These are phyloP conservation scores for Varanus salvator DNA, from an alignment of 2,113 vertebrate species.

Conservation along the genomic window DNA sequence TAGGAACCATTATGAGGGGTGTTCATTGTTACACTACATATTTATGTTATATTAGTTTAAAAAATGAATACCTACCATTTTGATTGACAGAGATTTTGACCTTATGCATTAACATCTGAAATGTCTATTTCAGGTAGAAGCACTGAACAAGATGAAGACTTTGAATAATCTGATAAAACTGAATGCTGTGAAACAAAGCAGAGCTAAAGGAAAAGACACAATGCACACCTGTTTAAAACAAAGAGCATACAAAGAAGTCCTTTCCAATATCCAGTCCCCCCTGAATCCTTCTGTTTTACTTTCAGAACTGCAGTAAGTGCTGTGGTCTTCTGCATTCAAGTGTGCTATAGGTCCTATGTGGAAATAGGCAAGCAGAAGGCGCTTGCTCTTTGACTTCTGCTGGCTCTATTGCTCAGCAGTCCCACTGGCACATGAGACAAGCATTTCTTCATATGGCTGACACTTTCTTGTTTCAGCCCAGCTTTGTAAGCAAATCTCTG, in stretches of 20 bases:
- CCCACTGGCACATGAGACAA: neutral
- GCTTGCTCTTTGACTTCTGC: conserved; percentile 27
- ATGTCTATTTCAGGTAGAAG: conserved; percentile 88
- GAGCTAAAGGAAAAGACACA: conserved; percentile 91
- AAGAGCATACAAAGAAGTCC: conserved; percentile 91
- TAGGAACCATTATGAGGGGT: neutral
- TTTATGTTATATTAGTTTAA: neutral
- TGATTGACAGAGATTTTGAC: neutral
- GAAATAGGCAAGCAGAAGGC: conserved; percentile 21
- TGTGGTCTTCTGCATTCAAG: neutral
- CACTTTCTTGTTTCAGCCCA: conserved; percentile 4
- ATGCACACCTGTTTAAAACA: conserved; percentile 95
- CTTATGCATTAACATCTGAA: conserved; percentile 35
- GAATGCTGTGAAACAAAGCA: conserved; percentile 90
- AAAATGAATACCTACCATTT: neutral
- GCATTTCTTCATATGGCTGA: neutral
- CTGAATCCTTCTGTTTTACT: conserved; percentile 93
- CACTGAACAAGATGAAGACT: conserved; percentile 94
- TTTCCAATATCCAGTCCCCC: conserved; percentile 93
- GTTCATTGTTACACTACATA: neutral
- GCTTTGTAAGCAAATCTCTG: conserved; percentile 5
- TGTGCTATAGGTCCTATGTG: neutral
- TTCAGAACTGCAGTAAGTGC: conserved; percentile 92
- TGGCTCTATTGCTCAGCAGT: conserved; percentile 31
- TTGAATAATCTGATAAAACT: conserved; percentile 95